Conservation (phyloP, 2,888 invertebrate genomes). For the Nemotelus nigrinus region DNA sequence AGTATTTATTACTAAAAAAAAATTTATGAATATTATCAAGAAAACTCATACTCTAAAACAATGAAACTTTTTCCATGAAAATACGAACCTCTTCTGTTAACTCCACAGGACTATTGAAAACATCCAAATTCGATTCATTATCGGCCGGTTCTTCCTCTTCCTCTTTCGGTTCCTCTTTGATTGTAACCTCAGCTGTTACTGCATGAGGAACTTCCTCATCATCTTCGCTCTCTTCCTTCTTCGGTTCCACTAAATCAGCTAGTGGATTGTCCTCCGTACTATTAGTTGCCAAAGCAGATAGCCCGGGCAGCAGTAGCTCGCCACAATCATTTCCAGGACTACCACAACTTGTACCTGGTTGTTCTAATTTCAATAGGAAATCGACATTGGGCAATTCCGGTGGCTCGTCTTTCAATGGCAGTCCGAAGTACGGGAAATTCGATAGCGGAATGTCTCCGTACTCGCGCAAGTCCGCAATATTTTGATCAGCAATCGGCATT, state of each 20-base stretch:
- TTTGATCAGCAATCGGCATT: conserved; percentile 69
- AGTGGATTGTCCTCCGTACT: conserved; percentile 24
- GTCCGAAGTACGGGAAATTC: conserved; percentile 57
- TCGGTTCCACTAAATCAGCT: conserved; percentile 21
- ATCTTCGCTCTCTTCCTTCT: conserved; percentile 32
- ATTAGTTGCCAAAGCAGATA: conserved; percentile 60
- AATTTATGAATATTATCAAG: too few species aligned
- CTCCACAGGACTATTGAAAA: conserved; percentile 55
- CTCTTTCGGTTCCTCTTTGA: conserved; percentile 49
- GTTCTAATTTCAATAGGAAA: conserved; percentile 54
- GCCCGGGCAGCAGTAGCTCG: conserved; percentile 58
- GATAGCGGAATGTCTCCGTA: conserved; percentile 64
- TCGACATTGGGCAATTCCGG: conserved; percentile 56
- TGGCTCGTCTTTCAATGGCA: conserved; percentile 65
- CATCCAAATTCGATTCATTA: background rate
- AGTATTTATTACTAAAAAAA: too few species aligned
- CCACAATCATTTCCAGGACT: conserved; percentile 60
- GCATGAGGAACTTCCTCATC: conserved; percentile 46
- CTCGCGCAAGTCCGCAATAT: conserved; percentile 70
- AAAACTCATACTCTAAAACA: too few species aligned
- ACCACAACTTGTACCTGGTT: conserved; percentile 59
- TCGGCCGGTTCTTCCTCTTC: background rate
- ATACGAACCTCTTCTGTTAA: conserved; percentile 58
- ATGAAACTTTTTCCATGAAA: background rate
- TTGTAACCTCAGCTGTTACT: background rate